Base-by-base conservation (phyloP, 2,888 invertebrate species). In the Lepas anatifera region DNA sequence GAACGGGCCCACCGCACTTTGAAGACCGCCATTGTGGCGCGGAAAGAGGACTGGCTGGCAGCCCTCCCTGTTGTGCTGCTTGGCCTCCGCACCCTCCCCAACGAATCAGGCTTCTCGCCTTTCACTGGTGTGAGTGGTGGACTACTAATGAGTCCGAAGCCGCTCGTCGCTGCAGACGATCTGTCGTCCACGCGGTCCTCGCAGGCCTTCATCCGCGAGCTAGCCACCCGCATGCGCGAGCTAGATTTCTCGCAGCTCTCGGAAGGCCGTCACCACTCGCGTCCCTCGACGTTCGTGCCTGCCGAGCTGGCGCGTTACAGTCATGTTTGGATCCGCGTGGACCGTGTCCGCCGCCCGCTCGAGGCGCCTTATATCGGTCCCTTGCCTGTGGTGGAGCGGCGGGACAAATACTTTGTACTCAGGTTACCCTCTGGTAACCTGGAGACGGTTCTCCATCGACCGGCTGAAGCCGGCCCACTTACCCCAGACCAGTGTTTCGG, bases 1-100 rank as follows among this genome's bases (percentile, higher is more conserved):
- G 80, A 81, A 72, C 73, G 80, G 13, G 77, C 78, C 70, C 81
- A 82, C 73, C 74, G 80, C 1, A 76, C 77, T 16, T 72, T 81
- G 68, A 81, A 80, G 75, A 75, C 79, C 0, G 77, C 81, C 0
- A 73, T 79, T 35, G 76, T 69, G 68, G 76, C 76, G 69, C 74
- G 77, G 35, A 66, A 70, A 2, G 67, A 67, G 25, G 52, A 73
- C 46, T 79, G 79, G 77, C 63, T 73, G 1, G 73, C 74, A 7
- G 70, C 71, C 6, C 74, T 81, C 29, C 78, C 79, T 0, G 72
- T 74, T 4, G 76, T 79, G 18, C 72, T 80, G 6, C 73, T 80
- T 4, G 79, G 78, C 2, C 67, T 78, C 10, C 75, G 79, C 7
- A 39, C 68, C 70, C 70, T 75, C 2, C 73, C 72, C 32, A 78